These are phyloP conservation scores for Samia ricini DNA, from an alignment of 1,140 invertebrate species.

Conservation along the genomic window DNA sequence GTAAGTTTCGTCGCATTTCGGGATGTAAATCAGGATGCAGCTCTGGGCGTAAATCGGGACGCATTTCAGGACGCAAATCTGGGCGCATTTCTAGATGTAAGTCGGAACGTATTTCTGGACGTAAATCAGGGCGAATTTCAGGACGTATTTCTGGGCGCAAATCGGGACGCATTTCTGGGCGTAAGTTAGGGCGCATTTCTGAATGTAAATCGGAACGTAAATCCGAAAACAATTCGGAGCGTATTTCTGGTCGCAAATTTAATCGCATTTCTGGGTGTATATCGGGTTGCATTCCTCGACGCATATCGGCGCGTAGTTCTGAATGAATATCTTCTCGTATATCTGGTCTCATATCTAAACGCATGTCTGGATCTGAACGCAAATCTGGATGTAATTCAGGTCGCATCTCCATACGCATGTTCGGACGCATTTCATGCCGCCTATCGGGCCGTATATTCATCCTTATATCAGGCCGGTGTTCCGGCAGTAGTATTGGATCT, in stretches of 20 bases:
- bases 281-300: constrained; percentile 26
- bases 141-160: constrained; percentile 2
- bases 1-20: constrained; percentile 9
- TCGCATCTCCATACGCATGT: constrained; percentile 22
- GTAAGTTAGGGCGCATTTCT: constrained; percentile 21
- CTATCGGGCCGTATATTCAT: neutral
- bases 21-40: constrained; percentile 19
- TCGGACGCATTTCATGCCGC: neutral
- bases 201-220: constrained; percentile 24
- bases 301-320: constrained; percentile 20
- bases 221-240: constrained; percentile 5
- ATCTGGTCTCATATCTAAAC: constrained; percentile 3
- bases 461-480: neutral
- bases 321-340: neutral
- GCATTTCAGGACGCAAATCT: constrained; percentile 11
- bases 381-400: constrained; percentile 17
- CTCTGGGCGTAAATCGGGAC: constrained; percentile 17
- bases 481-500: constrained; percentile 16
- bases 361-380: constrained; percentile 15
- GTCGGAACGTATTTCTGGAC: neutral
- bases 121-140: neutral
- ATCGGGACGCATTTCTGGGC: constrained; percentile 10
- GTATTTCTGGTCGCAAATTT: constrained; percentile 6
- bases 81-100: constrained; percentile 12
- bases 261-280: constrained; percentile 15